Evolutionary conservation across 1,140 invertebrate species (phyloP).

Genomic region (Bombus affinis): DNA sequence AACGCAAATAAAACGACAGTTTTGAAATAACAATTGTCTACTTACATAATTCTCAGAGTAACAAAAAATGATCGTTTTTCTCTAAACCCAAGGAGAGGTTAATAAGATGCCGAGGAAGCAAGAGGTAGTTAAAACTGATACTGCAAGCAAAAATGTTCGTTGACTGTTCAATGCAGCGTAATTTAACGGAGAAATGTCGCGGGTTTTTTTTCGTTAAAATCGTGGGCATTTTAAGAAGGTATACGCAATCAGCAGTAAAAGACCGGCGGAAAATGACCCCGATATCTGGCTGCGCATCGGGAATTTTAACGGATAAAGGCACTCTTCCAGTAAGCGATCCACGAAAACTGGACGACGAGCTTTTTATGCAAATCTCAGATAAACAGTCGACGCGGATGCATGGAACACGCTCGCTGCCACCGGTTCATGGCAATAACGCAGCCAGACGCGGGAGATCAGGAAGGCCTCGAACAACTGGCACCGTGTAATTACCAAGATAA

Average conservation of each 20-base stretch:
- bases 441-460: background rate
- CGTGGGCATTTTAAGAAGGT: background rate
- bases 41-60: too few species aligned
- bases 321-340: constrained; percentile 25
- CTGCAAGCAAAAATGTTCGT: too few species aligned
- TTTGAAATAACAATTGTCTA: too few species aligned
- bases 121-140: too few species aligned
- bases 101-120: too few species aligned
- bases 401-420: background rate
- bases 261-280: constrained; percentile 1
- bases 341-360: constrained; percentile 10
- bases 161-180: background rate
- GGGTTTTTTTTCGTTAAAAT: background rate
- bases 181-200: background rate
- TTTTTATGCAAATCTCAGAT: constrained; percentile 53
- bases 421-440: constrained; percentile 16
- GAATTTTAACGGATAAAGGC: constrained; percentile 55
- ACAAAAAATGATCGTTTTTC: too few species aligned
- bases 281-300: background rate
- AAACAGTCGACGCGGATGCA: background rate
- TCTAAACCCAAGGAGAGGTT: too few species aligned
- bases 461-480: constrained; percentile 14
- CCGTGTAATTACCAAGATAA: constrained; percentile 52
- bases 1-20: too few species aligned
- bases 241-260: constrained; percentile 8